These are phyloP conservation scores for Neomorphus geoffroyi DNA, from an alignment of 2,797 vertebrate species.

Conservation along the genomic window DNA sequence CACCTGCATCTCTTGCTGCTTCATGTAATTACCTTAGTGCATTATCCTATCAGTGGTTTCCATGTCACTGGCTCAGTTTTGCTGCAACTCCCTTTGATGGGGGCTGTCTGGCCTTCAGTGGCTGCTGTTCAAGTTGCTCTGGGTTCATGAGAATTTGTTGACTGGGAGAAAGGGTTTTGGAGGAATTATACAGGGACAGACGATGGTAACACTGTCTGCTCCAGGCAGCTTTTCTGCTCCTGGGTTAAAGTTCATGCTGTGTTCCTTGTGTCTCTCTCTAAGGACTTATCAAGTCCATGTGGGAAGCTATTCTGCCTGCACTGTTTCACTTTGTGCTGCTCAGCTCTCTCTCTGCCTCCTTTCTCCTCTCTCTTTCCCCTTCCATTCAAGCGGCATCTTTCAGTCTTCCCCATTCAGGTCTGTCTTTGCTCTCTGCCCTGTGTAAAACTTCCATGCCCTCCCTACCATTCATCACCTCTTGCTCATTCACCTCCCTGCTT, in stretches of 20 bases:
- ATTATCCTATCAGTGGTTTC: not conserved
- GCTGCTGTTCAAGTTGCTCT: not conserved
- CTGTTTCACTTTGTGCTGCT: conserved; percentile 32
- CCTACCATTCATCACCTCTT: conserved; percentile 37
- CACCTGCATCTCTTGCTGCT: not conserved
- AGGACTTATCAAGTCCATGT: conserved; percentile 58
- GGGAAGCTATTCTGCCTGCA: conserved; percentile 44
- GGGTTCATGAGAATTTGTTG: conserved; percentile 63
- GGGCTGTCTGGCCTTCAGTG: not conserved
- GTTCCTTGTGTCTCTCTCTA: conserved; percentile 52
- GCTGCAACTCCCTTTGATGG: not conserved
- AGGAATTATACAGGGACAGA: conserved; percentile 18
- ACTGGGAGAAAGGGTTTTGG: conserved; percentile 1
- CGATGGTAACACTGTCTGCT: not conserved
- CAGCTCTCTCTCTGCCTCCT: not conserved
- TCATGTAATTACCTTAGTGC: not conserved
- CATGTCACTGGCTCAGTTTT: not conserved
- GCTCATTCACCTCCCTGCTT: conserved; percentile 45
- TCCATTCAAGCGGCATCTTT: conserved; percentile 44
- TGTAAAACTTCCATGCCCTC: conserved; percentile 43
- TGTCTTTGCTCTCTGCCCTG: conserved; percentile 57
- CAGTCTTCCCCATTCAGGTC: conserved; percentile 46
- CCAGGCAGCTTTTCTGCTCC: conserved; percentile 50
- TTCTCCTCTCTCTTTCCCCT: conserved; percentile 27
- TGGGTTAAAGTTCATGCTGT: conserved; percentile 64